Base-by-base conservation (phyloP, 2,888 invertebrate genomes). In the Imbricaverruca yamaguchii region DNA sequence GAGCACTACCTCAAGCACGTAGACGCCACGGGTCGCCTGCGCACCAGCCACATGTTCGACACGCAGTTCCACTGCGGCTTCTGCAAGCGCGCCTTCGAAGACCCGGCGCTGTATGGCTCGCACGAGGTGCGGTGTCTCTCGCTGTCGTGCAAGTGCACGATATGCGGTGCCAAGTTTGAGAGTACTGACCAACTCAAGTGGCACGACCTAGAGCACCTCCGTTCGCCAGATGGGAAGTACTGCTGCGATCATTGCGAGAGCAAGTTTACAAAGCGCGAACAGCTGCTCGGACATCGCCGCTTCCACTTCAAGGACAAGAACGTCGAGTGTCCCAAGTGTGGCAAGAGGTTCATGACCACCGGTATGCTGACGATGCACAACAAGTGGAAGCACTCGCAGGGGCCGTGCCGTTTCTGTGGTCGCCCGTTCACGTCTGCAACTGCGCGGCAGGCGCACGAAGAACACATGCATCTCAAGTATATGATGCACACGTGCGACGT, bases 381-480 rank as follows among this genome's bases (percentile, higher is more conserved):
- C 78, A 83, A 84, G 74, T 84, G 84, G 84, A 84, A 84, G 65
- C 84, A 84, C 81, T 83, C 83, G 65, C 83, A 82, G 23, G 83
- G 83, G 23, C 83, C 83, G 7, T 84, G 84, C 69, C 81, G 83
- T 18, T 82, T 83, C 74, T 84, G 84, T 78, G 82, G 83, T 10
- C 83, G 83, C 25, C 79, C 82, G 21, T 84, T 84, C 80, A 84
- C 82, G 10, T 84, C 84, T n/a, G 82, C 82, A 21, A 83, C 82
- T 21, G 83, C 84, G 18, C 79, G 83, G 21, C 83, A 82, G 23
- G 83, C 83, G 80, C 84, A 84, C 80, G 84, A 83, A 18, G 82
- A 83, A 53, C 84, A 84, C 80, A 83, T 83, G 80, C 84, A 84
- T 79, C 83, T 83, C 63, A 84, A 84, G 67, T 80, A 81, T 23